These are phyloP conservation scores for Leiothrix lutea DNA, from an alignment of 2,113 vertebrate genomes.

Conservation along the genomic window DNA sequence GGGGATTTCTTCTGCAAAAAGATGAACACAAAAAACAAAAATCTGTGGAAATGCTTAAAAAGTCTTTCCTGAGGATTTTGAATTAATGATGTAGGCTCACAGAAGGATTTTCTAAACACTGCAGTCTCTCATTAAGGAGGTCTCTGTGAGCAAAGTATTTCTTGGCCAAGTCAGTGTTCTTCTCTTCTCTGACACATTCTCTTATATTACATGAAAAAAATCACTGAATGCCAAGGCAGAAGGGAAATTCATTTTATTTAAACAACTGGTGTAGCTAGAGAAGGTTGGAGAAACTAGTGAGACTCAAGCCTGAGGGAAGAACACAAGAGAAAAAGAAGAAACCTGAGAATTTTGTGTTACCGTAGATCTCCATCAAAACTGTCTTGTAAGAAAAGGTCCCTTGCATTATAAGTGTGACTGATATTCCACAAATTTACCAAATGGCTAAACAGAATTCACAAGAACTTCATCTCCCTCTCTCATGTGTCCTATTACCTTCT, in stretches of 20 bases:
- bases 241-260: not conserved
- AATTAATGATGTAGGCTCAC: not conserved
- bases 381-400: not conserved
- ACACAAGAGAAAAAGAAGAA: not conserved
- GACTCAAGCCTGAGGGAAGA: not conserved
- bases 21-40: not conserved
- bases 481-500: rapidly evolving
- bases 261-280: not conserved
- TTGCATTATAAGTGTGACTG: not conserved
- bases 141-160: not conserved
- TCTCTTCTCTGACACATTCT: not conserved
- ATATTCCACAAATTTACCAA: not conserved
- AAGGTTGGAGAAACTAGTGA: not conserved
- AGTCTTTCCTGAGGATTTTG: not conserved
- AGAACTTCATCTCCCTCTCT: not conserved
- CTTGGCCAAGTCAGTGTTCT: not conserved
- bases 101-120: not conserved
- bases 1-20: not conserved
- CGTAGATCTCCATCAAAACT: not conserved
- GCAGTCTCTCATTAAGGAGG: not conserved
- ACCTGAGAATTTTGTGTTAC: not conserved
- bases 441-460: not conserved
- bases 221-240: not conserved
- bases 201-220: not conserved
- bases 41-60: not conserved